Conservation (phyloP, 2,113 vertebrate species). For the Oncorhynchus tshawytscha region DNA sequence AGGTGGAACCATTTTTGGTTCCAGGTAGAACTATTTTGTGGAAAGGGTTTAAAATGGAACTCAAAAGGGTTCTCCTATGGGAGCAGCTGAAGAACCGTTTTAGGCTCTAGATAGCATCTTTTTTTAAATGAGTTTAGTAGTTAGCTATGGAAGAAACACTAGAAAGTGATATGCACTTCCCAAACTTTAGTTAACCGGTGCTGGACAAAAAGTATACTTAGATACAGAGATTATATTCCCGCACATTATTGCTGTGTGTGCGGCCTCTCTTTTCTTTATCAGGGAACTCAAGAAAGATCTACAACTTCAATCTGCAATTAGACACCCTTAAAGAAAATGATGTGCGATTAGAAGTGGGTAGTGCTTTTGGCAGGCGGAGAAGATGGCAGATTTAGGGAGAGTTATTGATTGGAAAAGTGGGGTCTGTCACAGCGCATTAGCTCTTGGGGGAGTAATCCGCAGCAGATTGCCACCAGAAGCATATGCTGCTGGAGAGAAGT, state of each 20-base stretch:
- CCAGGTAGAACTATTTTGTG: too few species aligned
- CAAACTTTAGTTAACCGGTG: too few species aligned
- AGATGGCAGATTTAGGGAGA: slow-evolving; percentile 79
- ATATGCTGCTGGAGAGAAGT: slow-evolving; percentile 77
- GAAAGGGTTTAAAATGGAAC: too few species aligned
- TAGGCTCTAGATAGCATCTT: too few species aligned
- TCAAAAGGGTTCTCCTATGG: too few species aligned
- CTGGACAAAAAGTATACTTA: too few species aligned
- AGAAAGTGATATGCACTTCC: too few species aligned
- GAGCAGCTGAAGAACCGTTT: too few species aligned
- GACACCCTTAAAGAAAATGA: slow-evolving; percentile 73
- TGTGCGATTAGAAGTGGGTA: slow-evolving; percentile 72
- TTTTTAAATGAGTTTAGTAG: too few species aligned
- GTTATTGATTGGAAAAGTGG: slow-evolving; percentile 82
- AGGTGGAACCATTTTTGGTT: too few species aligned
- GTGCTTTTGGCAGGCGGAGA: slow-evolving; percentile 71
- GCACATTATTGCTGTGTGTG: slow-evolving; percentile 1
- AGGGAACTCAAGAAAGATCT: slow-evolving; percentile 52
- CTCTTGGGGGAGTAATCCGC: slow-evolving; percentile 78
- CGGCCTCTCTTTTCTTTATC: not conserved
- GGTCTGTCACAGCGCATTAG: slow-evolving; percentile 81
- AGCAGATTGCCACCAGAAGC: slow-evolving; percentile 77
- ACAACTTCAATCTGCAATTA: slow-evolving; percentile 63
- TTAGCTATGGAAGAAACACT: too few species aligned
- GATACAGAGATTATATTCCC: not conserved